Evolutionary conservation across 1,140 invertebrate genomes (phyloP).

Genomic region (Pseudobourletiella spinata): DNA sequence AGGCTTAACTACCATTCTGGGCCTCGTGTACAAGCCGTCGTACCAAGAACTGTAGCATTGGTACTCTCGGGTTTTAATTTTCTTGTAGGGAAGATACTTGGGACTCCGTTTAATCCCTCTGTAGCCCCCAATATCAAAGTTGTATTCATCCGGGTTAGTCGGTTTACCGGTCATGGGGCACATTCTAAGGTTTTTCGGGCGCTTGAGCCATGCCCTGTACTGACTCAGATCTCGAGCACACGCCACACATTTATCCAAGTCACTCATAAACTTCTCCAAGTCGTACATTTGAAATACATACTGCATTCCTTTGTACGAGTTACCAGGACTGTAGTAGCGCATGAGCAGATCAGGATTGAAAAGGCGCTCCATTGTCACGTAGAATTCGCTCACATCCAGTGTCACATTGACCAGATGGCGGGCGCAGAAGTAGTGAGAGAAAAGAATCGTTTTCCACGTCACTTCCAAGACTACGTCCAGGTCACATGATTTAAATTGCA

Average conservation of each 20-base stretch:
- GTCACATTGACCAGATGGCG: constrained; percentile 2
- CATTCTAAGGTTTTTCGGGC: constrained; percentile 4
- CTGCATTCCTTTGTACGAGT: constrained; percentile 3
- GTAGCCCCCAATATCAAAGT: background rate
- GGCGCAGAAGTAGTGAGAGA: constrained; percentile 25
- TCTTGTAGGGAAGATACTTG: background rate
- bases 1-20: background rate
- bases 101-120: background rate
- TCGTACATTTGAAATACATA: constrained; percentile 17
- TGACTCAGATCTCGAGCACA: constrained; percentile 9
- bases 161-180: background rate
- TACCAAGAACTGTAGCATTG: background rate
- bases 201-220: constrained; percentile 17
- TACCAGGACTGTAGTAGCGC: constrained; percentile 15
- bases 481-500: constrained; percentile 6
- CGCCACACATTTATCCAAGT: constrained; percentile 20
- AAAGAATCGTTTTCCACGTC: constrained; percentile 21
- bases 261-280: constrained; percentile 7
- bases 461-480: constrained; percentile 15
- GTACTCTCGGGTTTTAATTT: background rate
- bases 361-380: constrained; percentile 24
- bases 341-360: constrained; percentile 23
- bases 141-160: background rate
- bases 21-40: background rate
- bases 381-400: background rate